Conservation (phyloP, 2,113 vertebrate genomes). For the Mixornis gularis region DNA sequence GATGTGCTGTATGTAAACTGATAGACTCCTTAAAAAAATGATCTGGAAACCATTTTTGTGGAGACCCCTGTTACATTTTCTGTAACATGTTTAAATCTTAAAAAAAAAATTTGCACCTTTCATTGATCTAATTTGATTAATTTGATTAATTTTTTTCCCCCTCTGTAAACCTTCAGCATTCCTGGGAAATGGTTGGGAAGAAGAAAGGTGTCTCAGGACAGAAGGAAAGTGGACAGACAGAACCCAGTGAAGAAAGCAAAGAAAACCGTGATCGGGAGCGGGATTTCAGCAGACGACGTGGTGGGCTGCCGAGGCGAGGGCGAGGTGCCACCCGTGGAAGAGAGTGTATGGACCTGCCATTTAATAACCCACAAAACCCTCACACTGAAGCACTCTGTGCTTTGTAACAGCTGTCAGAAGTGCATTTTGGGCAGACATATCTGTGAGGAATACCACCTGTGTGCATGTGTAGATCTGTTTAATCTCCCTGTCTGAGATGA, state of each 20-base stretch:
- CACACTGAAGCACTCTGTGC: neutral
- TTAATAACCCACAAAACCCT: neutral
- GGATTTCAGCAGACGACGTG: constrained; percentile 87
- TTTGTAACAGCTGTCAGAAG: neutral
- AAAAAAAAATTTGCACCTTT: neutral
- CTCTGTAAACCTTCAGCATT: constrained; percentile 75
- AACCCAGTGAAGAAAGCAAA: constrained; percentile 89
- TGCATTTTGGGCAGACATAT: neutral
- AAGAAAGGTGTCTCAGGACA: constrained; percentile 94
- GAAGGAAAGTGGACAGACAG: constrained; percentile 86
- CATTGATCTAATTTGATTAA: neutral
- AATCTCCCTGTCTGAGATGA: neutral
- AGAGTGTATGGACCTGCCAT: constrained; percentile 82
- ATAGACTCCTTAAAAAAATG: neutral
- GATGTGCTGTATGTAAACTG: neutral
- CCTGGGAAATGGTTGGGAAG: constrained; percentile 98
- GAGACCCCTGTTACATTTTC: neutral
- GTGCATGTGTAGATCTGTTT: neutral
- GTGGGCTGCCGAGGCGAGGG: constrained; percentile 81
- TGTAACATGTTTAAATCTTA: neutral
- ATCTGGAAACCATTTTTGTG: neutral
- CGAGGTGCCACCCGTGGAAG: constrained; percentile 89
- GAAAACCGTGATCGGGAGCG: constrained; percentile 91
- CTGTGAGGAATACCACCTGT: neutral
- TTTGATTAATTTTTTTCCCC: neutral